Base-by-base conservation (phyloP, 2,113 vertebrate genomes). In the Rostratula benghalensis region DNA sequence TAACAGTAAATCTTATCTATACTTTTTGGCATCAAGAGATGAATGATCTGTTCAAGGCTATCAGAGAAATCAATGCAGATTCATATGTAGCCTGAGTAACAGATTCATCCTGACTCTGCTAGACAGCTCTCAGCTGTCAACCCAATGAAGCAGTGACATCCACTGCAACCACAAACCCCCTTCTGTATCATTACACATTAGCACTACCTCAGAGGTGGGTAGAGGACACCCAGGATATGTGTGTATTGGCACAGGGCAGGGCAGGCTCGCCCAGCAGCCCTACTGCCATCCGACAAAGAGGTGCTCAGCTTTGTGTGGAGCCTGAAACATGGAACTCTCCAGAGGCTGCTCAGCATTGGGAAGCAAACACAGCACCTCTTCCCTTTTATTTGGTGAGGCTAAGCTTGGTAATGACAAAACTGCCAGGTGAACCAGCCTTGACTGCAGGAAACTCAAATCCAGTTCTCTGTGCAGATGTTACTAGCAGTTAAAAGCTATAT, bases 261-360 rank as follows among this genome's bases (percentile, higher is more conserved):
- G n/a, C 33, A 35, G 35, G 23, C 20, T 73, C 18, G 1, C 33
- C 33, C 7, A 25, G 41, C 39, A 71, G 37, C 13, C 23, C 20
- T 20, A 6, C 1, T 16, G 17, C 74, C 79, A 53, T 13, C 1
- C 0, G 0, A 54, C 22, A 74, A 53, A 22, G 21, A 77, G 0
- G 0, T 13, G 4, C 50, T n/a, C 54, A 35, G 50, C 11, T 79
- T 45, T 63, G 15, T 3, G 4, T 3, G 19, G 21, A 82, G 15
- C n/a, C 60, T 61, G 45, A 82, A 61, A 82, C 57, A 7, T 39
- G 33, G 30, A 61, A 13, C 9, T 61, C 56, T 70, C 56, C 20
- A 39, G 15, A 65, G 18, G 5, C 35, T n/a, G 22, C 20, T 60
- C 0, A 0, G 56, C 35, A 46, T 5, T 12, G n/a, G 53, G 68